phyloP scores from a whole-genome alignment of 2,797 vertebrate genomes.

The Cirrhinus mrigala region DNA sequence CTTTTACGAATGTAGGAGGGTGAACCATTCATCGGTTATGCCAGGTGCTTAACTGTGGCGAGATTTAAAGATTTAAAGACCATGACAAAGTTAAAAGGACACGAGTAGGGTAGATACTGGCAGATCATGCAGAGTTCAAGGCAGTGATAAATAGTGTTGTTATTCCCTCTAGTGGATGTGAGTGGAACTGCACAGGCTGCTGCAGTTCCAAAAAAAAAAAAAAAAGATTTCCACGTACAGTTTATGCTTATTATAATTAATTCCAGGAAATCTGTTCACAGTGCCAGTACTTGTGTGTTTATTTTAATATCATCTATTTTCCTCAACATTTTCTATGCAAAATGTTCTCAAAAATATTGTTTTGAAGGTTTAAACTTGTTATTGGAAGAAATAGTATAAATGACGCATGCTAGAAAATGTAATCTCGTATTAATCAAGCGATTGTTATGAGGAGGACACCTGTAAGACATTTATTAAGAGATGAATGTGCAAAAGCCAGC shows the following conservation, averaged over 20 bases:
- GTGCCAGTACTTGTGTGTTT: neutral
- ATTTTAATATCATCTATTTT: neutral
- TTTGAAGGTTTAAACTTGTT: neutral
- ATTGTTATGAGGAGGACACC: neutral
- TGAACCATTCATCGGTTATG: conserved; percentile 5
- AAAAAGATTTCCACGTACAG: conserved; percentile 1
- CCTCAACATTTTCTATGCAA: neutral
- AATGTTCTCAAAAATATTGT: neutral
- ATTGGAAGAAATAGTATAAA: neutral
- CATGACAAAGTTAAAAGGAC: conserved; percentile 24
- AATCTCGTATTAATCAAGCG: neutral
- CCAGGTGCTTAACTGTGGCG: conserved; percentile 14
- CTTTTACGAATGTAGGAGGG: conserved; percentile 22
- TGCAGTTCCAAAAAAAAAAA: neutral
- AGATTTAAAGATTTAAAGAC: conserved; percentile 21
- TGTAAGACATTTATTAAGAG: conserved; percentile 4
- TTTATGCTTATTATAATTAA: neutral
- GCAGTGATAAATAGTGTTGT: conserved; percentile 55
- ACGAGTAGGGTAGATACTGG: conserved; percentile 1
- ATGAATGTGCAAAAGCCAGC: neutral
- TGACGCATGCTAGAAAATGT: neutral
- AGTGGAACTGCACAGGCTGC: conserved; percentile 20
- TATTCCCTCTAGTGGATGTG: conserved; percentile 63
- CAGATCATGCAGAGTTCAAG: neutral
- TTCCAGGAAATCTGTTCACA: neutral